phyloP scores from a whole-genome alignment of 2,797 vertebrate genomes.

The Psittacula echo region DNA sequence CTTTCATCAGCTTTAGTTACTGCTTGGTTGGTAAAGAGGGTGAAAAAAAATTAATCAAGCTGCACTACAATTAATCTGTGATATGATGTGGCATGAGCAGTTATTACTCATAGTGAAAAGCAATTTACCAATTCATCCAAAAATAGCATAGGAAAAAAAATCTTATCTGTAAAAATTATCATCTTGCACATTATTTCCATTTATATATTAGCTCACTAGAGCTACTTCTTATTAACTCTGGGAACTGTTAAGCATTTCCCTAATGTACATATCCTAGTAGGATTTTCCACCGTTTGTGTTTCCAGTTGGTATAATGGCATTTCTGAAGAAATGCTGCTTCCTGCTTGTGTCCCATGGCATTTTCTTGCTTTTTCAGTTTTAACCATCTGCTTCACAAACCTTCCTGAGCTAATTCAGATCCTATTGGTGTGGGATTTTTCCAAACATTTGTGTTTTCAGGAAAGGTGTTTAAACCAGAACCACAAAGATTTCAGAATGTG shows the following conservation, averaged over 20 bases:
- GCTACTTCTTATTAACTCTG: conserved; percentile 36
- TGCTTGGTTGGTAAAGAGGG: conserved; percentile 45
- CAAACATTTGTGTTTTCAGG: neutral
- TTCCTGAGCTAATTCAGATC: neutral
- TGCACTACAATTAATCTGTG: conserved; percentile 52
- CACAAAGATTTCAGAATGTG: neutral
- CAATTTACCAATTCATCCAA: conserved; percentile 61
- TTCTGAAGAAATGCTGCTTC: neutral
- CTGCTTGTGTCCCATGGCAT: neutral
- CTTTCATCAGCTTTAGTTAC: conserved; percentile 36
- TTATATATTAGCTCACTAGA: conserved; percentile 14
- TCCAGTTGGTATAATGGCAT: neutral
- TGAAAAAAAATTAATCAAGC: conserved; percentile 45
- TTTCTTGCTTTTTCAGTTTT: neutral
- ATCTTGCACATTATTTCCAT: conserved; percentile 37
- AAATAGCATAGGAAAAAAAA: conserved; percentile 57
- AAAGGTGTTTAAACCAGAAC: neutral
- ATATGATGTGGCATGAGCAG: conserved; percentile 23
- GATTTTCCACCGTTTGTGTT: neutral
- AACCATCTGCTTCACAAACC: neutral
- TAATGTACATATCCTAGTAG: neutral
- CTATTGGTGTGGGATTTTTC: neutral
- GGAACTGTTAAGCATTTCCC: conserved; percentile 3
- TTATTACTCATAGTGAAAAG: conserved; percentile 63
- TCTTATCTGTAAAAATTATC: conserved; percentile 51